A percentile compares a stretch with the other conserved stretches of the same genome.
Evolutionary conservation across 2,797 vertebrate species (phyloP).

Genomic region (Toxotes lorentzi): DNA sequence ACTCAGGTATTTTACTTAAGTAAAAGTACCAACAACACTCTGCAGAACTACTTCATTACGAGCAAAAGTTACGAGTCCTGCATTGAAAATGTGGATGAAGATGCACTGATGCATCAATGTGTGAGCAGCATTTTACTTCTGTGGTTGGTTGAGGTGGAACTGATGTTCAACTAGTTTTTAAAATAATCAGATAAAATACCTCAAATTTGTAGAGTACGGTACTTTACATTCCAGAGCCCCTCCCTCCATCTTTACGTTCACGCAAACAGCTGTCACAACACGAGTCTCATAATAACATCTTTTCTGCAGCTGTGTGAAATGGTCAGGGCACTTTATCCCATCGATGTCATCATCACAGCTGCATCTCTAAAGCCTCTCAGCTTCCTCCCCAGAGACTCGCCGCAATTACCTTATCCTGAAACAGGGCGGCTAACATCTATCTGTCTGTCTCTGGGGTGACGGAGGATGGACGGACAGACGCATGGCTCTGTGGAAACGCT

Average conservation of each 20-base stretch:
- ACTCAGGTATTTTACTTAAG: background rate
- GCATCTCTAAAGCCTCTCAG: slow-evolving; percentile 67
- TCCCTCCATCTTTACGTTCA: slow-evolving; percentile 45
- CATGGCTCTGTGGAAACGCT: background rate
- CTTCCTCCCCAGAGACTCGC: slow-evolving; percentile 65
- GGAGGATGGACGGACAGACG: background rate
- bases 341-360: slow-evolving; percentile 77
- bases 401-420: slow-evolving; percentile 58
- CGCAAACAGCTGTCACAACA: slow-evolving; percentile 55
- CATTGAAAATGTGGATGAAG: too few relatives aligned
- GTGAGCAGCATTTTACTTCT: too few relatives aligned
- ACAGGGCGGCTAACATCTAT: slow-evolving; percentile 40
- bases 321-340: slow-evolving; percentile 64
- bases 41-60: background rate
- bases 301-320: slow-evolving; percentile 76
- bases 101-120: background rate
- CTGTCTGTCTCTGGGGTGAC: slow-evolving; percentile 19
- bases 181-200: background rate
- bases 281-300: slow-evolving; percentile 39
- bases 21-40: background rate
- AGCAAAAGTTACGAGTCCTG: background rate
- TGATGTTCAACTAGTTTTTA: too few relatives aligned
- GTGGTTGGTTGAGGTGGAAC: too few relatives aligned
- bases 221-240: background rate
- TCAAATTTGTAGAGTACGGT: background rate